These are phyloP conservation scores for Hypercompe scribonia DNA, from an alignment of 2,888 invertebrate species.

Conservation along the genomic window DNA sequence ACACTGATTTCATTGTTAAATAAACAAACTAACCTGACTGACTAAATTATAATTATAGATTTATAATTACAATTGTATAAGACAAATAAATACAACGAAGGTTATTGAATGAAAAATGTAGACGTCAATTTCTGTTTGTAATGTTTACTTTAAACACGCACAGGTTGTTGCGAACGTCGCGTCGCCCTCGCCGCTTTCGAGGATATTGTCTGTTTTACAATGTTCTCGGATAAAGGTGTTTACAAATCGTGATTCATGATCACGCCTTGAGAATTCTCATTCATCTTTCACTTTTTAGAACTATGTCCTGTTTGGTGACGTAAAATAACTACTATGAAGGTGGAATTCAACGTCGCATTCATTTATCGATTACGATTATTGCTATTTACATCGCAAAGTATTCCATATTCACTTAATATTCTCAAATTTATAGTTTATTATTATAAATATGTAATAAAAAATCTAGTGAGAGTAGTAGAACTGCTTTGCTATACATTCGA, in stretches of 20 bases:
- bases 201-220: slow-evolving; percentile 36
- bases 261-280: slow-evolving; percentile 39
- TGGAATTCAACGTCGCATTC: background rate
- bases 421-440: background rate
- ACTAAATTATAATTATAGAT: background rate
- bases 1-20: slow-evolving; percentile 41
- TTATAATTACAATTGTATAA: background rate
- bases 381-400: background rate
- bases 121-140: background rate
- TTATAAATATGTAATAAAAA: background rate
- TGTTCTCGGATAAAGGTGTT: slow-evolving; percentile 39
- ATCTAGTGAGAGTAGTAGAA: slow-evolving; percentile 10
- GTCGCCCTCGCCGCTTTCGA: slow-evolving; percentile 12
- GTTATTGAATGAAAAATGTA: slow-evolving; percentile 7
- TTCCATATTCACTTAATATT: background rate
- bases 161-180: slow-evolving; percentile 24
- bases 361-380: background rate
- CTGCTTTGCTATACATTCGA: slow-evolving; percentile 5
- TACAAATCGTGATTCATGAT: slow-evolving; percentile 47
- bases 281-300: slow-evolving; percentile 41
- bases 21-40: slow-evolving; percentile 19
- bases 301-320: slow-evolving; percentile 2
- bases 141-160: slow-evolving; percentile 16
- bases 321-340: background rate
- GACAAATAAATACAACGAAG: background rate